phyloP scores from a whole-genome alignment of 2,113 vertebrate genomes.

The Pseudorasbora parva region DNA sequence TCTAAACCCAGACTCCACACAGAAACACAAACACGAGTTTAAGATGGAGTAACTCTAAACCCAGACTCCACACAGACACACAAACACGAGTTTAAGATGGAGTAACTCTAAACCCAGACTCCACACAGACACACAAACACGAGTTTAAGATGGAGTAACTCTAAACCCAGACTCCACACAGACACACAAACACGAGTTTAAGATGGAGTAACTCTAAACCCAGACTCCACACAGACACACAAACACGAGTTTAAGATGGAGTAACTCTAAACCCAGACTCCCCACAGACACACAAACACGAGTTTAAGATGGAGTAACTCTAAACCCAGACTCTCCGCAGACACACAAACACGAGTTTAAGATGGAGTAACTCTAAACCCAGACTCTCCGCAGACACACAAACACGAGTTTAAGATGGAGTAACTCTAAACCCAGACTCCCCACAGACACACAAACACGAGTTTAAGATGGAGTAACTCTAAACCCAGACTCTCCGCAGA shows the following conservation, averaged over 20 bases:
- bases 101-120: neutral
- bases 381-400: constrained; percentile 19
- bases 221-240: constrained; percentile 25
- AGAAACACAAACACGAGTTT: neutral
- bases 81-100: neutral
- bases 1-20: neutral
- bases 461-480: neutral
- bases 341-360: neutral
- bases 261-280: too few relatives aligned
- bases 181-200: neutral
- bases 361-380: neutral
- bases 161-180: neutral
- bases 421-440: too few relatives aligned
- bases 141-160: neutral
- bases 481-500: constrained; percentile 1
- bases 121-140: constrained; percentile 16
- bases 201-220: neutral
- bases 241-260: neutral
- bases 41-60: neutral
- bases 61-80: constrained; percentile 23
- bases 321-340: neutral
- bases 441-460: constrained; percentile 15
- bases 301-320: neutral
- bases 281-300: constrained; percentile 18
- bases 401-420: neutral